Conservation (phyloP, 2,113 vertebrate species). For the Collichthys lucidus region DNA sequence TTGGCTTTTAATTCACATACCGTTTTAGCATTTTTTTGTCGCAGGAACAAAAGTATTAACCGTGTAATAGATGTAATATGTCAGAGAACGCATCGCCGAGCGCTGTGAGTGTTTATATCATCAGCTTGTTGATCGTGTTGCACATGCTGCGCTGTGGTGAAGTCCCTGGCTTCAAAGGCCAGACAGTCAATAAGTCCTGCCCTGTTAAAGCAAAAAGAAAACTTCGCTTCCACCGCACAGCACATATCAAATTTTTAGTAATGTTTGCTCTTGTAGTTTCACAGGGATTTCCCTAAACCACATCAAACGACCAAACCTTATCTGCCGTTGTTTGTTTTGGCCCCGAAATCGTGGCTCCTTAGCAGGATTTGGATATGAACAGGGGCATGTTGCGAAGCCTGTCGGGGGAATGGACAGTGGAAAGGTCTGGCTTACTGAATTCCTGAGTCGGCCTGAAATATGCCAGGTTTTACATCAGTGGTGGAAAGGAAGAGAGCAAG, state of each 20-base stretch:
- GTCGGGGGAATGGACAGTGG: slow-evolving; percentile 58
- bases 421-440: slow-evolving; percentile 66
- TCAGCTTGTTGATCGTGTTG: slow-evolving; percentile 39
- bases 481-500: slow-evolving; percentile 50
- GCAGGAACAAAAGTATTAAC: neutral
- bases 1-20: neutral
- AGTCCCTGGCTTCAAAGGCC: slow-evolving; percentile 44
- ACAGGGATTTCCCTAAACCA: slow-evolving; percentile 56
- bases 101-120: neutral
- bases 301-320: slow-evolving; percentile 71
- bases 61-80: neutral
- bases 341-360: slow-evolving; percentile 20
- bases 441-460: slow-evolving; percentile 66
- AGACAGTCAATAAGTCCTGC: slow-evolving; percentile 31
- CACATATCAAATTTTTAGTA: slow-evolving; percentile 46
- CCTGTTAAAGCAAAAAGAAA: slow-evolving; percentile 38
- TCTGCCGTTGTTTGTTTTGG: slow-evolving; percentile 73
- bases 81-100: neutral
- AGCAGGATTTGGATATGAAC: slow-evolving; percentile 53
- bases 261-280: slow-evolving; percentile 50
- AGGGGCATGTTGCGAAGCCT: slow-evolving; percentile 44
- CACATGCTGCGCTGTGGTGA: slow-evolving; percentile 33
- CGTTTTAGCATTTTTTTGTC: neutral
- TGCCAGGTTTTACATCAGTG: slow-evolving; percentile 67
- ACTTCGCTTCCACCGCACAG: slow-evolving; percentile 19